Percentiles rank a stretch among this genome's conserved stretches.
Evolutionary conservation across 2,797 vertebrate genomes (phyloP).

Genomic region (Pangasius larnaudii): DNA sequence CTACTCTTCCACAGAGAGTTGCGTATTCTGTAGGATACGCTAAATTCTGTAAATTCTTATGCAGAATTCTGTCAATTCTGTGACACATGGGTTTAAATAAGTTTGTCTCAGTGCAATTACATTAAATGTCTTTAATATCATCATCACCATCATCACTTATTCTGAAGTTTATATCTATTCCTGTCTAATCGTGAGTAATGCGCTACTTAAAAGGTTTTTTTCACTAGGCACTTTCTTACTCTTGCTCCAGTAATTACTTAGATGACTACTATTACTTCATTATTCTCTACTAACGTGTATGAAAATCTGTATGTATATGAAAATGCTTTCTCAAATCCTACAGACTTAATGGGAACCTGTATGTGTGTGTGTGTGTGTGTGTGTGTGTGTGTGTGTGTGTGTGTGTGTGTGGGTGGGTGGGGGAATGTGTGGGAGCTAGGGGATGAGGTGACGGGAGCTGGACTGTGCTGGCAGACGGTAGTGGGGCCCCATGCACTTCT

Average conservation of each 20-base stretch:
- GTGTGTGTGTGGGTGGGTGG: constrained; percentile 18
- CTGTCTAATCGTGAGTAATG: background rate
- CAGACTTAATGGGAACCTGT: background rate
- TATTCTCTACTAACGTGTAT: background rate
- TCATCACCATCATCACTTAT: background rate
- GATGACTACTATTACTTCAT: background rate
- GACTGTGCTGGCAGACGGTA: constrained; percentile 57
- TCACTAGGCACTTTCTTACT: background rate
- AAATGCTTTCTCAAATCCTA: constrained; percentile 2
- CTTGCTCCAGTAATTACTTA: background rate
- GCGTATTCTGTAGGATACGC: background rate
- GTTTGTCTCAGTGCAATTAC: background rate
- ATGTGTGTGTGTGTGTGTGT: background rate
- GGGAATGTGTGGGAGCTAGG: constrained; percentile 35
- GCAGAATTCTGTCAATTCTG: background rate
- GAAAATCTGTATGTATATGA: background rate
- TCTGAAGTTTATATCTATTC: background rate
- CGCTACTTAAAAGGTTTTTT: background rate
- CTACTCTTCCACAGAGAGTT: background rate
- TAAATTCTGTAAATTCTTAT: background rate
- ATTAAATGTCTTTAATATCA: background rate
- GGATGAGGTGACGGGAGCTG: constrained; percentile 41
- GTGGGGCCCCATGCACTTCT: constrained; percentile 57
- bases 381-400: constrained; percentile 23
- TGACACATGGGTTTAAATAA: background rate